Percentiles rank a stretch among this genome's conserved stretches.
These are phyloP conservation scores for Dusona sp. DNA, from an alignment of 2,888 invertebrate genomes.

Conservation along the genomic window DNA sequence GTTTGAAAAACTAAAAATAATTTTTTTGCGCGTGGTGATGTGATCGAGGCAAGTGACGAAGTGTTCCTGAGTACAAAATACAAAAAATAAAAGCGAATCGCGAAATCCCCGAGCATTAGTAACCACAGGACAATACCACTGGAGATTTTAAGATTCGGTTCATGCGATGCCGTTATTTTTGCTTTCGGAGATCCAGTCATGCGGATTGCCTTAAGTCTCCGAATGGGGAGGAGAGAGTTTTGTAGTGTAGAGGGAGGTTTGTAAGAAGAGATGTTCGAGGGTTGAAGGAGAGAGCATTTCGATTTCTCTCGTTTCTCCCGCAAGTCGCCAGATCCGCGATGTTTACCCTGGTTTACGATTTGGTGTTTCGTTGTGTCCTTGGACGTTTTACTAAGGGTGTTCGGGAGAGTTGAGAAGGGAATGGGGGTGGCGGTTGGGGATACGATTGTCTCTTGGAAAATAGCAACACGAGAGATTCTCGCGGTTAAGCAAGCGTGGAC, in stretches of 20 bases:
- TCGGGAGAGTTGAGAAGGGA: constrained; percentile 46
- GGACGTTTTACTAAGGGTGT: constrained; percentile 39
- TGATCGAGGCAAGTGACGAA: constrained; percentile 41
- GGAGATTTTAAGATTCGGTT: constrained; percentile 59
- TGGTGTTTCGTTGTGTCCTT: constrained; percentile 73
- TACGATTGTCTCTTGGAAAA: constrained; percentile 79
- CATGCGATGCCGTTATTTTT: constrained; percentile 65
- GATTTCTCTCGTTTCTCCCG: constrained; percentile 60
- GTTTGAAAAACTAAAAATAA: neutral
- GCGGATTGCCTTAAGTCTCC: constrained; percentile 58
- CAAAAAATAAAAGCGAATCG: neutral
- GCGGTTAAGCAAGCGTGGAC: constrained; percentile 62
- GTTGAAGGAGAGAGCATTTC: constrained; percentile 57
- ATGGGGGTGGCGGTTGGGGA: constrained; percentile 46
- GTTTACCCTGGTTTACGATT: constrained; percentile 78
- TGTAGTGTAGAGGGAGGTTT: neutral
- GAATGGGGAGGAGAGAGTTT: constrained; percentile 29
- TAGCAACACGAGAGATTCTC: constrained; percentile 77
- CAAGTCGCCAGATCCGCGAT: constrained; percentile 71
- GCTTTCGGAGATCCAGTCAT: constrained; percentile 64
- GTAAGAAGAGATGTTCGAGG: constrained; percentile 46
- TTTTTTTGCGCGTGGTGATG: neutral
- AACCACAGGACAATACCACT: constrained; percentile 40
- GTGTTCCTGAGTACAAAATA: constrained; percentile 26
- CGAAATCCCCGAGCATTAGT: constrained; percentile 29